Evolutionary conservation across 92 coral and sea anemone genomes (phyloP), one percentile per base, ranked within the genome.

Genomic region (Metridium senile): DNA sequence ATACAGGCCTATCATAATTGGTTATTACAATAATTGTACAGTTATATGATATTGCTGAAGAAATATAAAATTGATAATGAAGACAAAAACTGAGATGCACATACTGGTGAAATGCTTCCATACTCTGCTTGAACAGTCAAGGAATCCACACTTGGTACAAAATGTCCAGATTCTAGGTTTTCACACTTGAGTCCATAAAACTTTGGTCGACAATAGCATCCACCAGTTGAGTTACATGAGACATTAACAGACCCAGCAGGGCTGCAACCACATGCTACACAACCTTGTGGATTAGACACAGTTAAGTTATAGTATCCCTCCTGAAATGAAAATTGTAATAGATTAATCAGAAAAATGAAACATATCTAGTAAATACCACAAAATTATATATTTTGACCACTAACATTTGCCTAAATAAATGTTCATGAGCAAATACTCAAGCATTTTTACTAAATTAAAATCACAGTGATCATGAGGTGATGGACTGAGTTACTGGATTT

Each of bases 261-360:
- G 70, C 86, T 78, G 75, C 99, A 96, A 77, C 26, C 77, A 68
- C 99, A 96, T 21, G 83, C 87, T 30, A 83, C 68, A 53, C 99
- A 96, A 57, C 93, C 85, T 29, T 70, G 47, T 23, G 90, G 87
- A 33, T 87, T 85, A 70, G 82, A 79, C 49, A 53, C 70, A 0
- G 89, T 85, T 73, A 96, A 71, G 26, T 94, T 92, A 83, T 39
- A 93, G 76, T 79, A 96, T 0, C 99, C 99, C 59, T 87, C 92
- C 99, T 96, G 72, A 7, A 16, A 20, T 30, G 20, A 25, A 2
- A 53, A 51, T n/a, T n/a, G n/a, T n/a, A n/a, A n/a, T n/a, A n/a
- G n/a, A n/a, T n/a, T n/a, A n/a, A n/a, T n/a, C n/a, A n/a, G n/a
- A n/a, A n/a, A n/a, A n/a, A n/a, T n/a, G n/a, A n/a, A n/a, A n/a